Evolutionary conservation across 2,888 invertebrate species (phyloP), one percentile per base, ranked within the genome.

Genomic region (Acanthopleura granulata): DNA sequence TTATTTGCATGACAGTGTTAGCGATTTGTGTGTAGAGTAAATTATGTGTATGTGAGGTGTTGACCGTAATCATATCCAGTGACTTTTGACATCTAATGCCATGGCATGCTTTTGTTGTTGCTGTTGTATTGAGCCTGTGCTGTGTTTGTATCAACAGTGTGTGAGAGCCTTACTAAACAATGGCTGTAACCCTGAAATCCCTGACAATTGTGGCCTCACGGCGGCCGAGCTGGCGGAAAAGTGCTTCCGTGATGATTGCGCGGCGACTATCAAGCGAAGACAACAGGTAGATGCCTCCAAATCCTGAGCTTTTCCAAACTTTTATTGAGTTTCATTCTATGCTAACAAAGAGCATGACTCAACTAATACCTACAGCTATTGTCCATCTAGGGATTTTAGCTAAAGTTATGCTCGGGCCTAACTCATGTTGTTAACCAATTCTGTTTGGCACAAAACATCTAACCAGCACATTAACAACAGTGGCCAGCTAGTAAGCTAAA

Each of bases 131-230:
- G 57, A 57, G 57, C 12, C 18, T 57, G 57, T 27, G 71, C 3
- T 71, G 40, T 40, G 4, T 49, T 16, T 72, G 51, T 57, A 74
- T 25, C 83, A 83, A 29, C 92, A 96, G 96, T 95, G 95, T 89
- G 91, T 96, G 78, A 95, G 95, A 87, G 93, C 95, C 78, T 88
- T 96, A 86, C 95, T 96, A 71, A 95, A 95, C 79, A 95, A 95
- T 78, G 95, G 95, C 4, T 93, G 94, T 72, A 94, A 94, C 78
- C 83, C 83, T 15, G 82, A 83, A 22, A 85, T 88, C 75, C 90
- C 91, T 82, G 92, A 92, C 88, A 92, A 92, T 76, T 84, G 85
- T 22, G 89, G 88, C 11, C 80, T 84, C 73, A 89, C 89, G 83
- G 91, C 84, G 49, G 86, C 82, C 75, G 89, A 87, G 80, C 83